phyloP scores from a whole-genome alignment of 2,888 invertebrate genomes.

The Drosophila maculinotata region DNA sequence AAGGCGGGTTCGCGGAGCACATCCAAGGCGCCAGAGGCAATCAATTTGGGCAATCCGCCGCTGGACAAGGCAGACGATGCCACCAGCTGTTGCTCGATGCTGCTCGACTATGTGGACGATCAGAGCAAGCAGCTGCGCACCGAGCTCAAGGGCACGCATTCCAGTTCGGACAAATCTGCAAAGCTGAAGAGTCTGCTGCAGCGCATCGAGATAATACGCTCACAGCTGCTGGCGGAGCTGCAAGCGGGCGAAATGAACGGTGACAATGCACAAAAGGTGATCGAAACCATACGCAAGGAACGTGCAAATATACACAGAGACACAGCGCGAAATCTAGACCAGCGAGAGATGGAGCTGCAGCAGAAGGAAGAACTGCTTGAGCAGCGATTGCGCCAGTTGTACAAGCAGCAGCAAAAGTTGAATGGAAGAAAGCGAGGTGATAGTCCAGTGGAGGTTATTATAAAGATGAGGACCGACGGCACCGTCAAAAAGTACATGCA shows the following conservation, averaged over 20 bases:
- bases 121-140: constrained; percentile 80
- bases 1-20: constrained; percentile 4
- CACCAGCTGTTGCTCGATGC: constrained; percentile 82
- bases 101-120: constrained; percentile 82
- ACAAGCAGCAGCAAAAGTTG: constrained; percentile 43
- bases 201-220: constrained; percentile 79
- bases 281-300: constrained; percentile 78
- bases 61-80: constrained; percentile 22
- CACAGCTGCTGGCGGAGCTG: constrained; percentile 76
- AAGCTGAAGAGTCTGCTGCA: constrained; percentile 72
- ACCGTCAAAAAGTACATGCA: constrained; percentile 54
- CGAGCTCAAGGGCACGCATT: constrained; percentile 73
- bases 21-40: constrained; percentile 7
- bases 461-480: constrained; percentile 74
- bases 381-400: constrained; percentile 51
- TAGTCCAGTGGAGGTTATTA: constrained; percentile 79
- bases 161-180: constrained; percentile 61
- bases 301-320: constrained; percentile 69
- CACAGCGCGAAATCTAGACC: constrained; percentile 43
- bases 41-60: constrained; percentile 70
- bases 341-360: constrained; percentile 74
- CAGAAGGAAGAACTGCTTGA: constrained; percentile 78
- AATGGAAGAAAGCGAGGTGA: constrained; percentile 17
- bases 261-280: constrained; percentile 64
- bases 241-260: constrained; percentile 56